phyloP scores from a whole-genome alignment of 2,113 vertebrate genomes.

The Zosterops lateralis region DNA sequence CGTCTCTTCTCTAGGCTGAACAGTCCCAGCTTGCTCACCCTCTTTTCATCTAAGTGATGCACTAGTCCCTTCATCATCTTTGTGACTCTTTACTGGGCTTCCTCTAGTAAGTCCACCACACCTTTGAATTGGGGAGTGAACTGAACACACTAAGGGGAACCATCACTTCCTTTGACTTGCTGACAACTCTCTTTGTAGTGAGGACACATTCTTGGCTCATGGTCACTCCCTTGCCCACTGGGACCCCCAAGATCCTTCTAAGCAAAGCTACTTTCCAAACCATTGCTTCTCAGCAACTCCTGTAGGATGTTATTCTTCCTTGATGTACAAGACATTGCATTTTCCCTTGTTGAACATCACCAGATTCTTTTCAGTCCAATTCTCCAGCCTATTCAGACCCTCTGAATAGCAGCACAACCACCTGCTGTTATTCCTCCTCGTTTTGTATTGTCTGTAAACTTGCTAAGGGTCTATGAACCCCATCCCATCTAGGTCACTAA shows the following conservation, averaged over 20 bases:
- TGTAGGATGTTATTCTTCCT: background rate
- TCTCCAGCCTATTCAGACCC: background rate
- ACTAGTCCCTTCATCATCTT: background rate
- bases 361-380: background rate
- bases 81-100: background rate
- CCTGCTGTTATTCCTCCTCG: background rate
- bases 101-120: background rate
- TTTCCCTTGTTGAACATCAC: background rate
- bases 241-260: background rate
- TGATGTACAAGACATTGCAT: background rate
- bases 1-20: background rate
- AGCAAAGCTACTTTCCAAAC: background rate
- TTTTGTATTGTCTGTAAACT: background rate
- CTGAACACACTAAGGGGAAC: background rate
- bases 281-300: background rate
- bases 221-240: background rate
- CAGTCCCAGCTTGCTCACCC: background rate
- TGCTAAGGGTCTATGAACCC: background rate
- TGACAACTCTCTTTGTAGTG: background rate
- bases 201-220: background rate
- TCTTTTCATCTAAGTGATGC: background rate
- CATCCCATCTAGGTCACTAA: background rate
- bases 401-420: background rate
- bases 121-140: background rate
- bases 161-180: background rate